Conservation (phyloP, 2,113 vertebrate species). For the Dasypus novemcinctus region DNA sequence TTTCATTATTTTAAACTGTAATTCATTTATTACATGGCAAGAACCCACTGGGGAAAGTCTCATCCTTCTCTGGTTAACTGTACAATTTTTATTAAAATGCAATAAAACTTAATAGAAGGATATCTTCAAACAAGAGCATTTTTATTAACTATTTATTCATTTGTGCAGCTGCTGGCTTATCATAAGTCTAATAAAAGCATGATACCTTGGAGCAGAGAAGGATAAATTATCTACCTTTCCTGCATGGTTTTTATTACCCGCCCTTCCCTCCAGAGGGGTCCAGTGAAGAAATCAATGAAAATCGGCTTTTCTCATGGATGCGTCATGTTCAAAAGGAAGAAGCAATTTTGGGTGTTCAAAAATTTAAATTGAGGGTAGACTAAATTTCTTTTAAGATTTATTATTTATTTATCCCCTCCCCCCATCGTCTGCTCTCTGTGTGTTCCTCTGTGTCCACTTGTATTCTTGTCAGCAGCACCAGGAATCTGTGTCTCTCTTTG, state of each 20-base stretch:
- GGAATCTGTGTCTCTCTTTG: too few relatives aligned
- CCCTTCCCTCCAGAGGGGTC: background rate
- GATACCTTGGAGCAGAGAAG: background rate
- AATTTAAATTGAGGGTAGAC: background rate
- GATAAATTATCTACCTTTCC: background rate
- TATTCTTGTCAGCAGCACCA: too few relatives aligned
- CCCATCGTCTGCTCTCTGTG: too few relatives aligned
- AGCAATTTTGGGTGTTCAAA: too few relatives aligned
- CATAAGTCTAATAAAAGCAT: background rate
- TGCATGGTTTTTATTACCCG: background rate
- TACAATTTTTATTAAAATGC: background rate
- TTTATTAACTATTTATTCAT: background rate
- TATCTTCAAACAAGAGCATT: conserved; percentile 21
- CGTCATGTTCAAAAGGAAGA: background rate
- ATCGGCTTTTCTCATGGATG: background rate
- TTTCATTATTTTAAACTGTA: background rate
- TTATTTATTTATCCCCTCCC: too few relatives aligned
- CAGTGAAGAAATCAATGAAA: background rate
- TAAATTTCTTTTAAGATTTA: too few relatives aligned
- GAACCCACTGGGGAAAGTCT: background rate
- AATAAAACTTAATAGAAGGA: background rate
- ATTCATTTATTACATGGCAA: background rate
- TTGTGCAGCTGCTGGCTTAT: background rate
- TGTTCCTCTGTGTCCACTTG: too few relatives aligned
- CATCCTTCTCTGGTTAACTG: background rate